Base-by-base conservation (phyloP, 2,888 invertebrate genomes). In the Carpatolechia fugitivella region DNA sequence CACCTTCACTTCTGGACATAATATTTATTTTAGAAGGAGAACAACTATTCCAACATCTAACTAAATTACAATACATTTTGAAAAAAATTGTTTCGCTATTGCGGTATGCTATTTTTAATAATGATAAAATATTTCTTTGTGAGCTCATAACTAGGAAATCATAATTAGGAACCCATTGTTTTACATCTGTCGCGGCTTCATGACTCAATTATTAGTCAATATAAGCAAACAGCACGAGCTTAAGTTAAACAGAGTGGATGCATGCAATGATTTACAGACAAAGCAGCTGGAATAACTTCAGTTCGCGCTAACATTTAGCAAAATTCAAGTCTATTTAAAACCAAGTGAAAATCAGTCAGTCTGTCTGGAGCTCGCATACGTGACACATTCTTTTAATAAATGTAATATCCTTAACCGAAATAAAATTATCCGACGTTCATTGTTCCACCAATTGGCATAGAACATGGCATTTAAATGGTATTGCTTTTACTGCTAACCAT, bases 261-360 rank as follows among this genome's bases (percentile, higher is more conserved):
- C 50, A 50, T 52, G 30, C 49, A 56, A 53, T 61, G 63, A 58
- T 69, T 66, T 65, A 54, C 62, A 61, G 68, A 70, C 68, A 67
- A 52, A 18, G 49, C 56, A 55, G 57, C 60, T 59, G 59, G 66
- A 71, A 71, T 73, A 64, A 68, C 64, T 63, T 57, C 56, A 52
- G 49, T 55, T 48, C 58, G 52, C 59, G 55, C 60, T 16, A 49
- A 16, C 51, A 18, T 51, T 10, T 47, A 20, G 54, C 51, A n/a
- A 44, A 53, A 49, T 55, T 55, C 56, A 55, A 49, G 53, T 51
- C 49, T 48, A 54, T 56, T 58, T 59, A 52, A 35, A 49, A 44
- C 38, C 31, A 18, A 16, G 29, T 38, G 13, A 13, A 36, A 20
- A 33, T 46, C 16, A 18, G 16, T 18, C 10, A n/a, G 47, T 52